Base-by-base conservation (phyloP, 1,140 invertebrate genomes). In the Psilanteris sp. region DNA sequence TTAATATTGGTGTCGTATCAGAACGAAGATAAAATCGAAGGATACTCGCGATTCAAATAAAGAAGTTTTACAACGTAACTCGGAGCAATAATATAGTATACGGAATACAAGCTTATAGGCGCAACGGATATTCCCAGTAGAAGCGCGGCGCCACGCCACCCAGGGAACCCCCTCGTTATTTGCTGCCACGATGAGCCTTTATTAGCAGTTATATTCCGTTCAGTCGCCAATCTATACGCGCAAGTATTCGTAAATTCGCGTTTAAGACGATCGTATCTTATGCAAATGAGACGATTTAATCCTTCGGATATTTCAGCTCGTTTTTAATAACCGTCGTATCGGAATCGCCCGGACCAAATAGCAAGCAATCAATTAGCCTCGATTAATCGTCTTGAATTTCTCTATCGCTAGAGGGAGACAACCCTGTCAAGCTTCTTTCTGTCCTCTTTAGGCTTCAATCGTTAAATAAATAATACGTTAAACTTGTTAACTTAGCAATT, bases 271-370 rank as follows among this genome's bases (percentile, higher is more conserved):
- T 52, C 83, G 81, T 87, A 87, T 86, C 81, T 87, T 87, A 88
- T 88, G 87, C 83, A 88, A 88, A 88, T 86, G 77, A 87, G 86
- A 83, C 82, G 82, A 85, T 87, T 87, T 85, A 85, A 87, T 87
- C 81, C 81, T 73, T 36, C 75, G 72, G 79, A 83, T 84, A 82
- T 84, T 83, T 83, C 78, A 81, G 79, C 77, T 84, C 79, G 81
- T 86, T 86, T 86, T 87, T 86, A 86, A 87, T 86, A 73, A 77
- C 50, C 39, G 50, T 71, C 46, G 55, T 15, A 62, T 74, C 50
- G 55, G 24, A 73, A 73, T 72, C 50, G 43, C 55, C 36, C 5
- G 9, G 27, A 39, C 57, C 48, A 20, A 73, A 71, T 71, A 48
- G 54, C 26, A 29, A 37, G 50, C 74, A 74, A 81, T 81, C 74